Evolutionary conservation across 1,140 invertebrate genomes (phyloP), one percentile per base, ranked within the genome.

Genomic region (Pentalonia nigronervosa): DNA sequence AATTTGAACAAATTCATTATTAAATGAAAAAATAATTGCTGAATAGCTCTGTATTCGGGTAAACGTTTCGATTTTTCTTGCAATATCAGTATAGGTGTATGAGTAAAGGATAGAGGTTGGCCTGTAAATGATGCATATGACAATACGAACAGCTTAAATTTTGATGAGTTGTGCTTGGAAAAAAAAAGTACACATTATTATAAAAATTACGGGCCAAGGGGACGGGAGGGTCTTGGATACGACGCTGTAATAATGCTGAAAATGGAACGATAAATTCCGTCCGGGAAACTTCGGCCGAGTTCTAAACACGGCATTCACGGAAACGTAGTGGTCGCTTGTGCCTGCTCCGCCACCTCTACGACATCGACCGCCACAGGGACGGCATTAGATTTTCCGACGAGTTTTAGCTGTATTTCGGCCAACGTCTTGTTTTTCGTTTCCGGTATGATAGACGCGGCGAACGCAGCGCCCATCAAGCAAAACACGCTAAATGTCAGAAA

Each of bases 391-490:
- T n/a, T 25, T 0, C 30, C 47, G n/a, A n/a, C 34, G 7, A 92
- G 91, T 34, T 92, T 25, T 21, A 50, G 9, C 9, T 92, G 91
- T 25, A 92, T 92, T n/a, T 92, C 91, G 23, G 91, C 96, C 50
- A 98, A 96, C 89, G 96, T 96, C 95, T 97, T 97, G 36, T 97
- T 97, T 95, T 98, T 98, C 0, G 98, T 98, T 95, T 98, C 97
- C 0, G 97, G 97, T 25, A 98, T 96, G 93, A 97, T 95, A 81
- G 95, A 95, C 34, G 97, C 95, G 1, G 96, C 96, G 94, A 97
- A 97, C 8, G 91, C n/a, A 21, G 56, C 83, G 76, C 97, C 96
- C 0, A 96, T 50, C 21, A 97, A 95, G 86, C 97, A 97, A 95
- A 96, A 97, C 2, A 96, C 96, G 23, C 97, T 96, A 95, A 99